phyloP scores from a whole-genome alignment of 2,888 invertebrate genomes.

The Thysanoteuthis rhombus region DNA sequence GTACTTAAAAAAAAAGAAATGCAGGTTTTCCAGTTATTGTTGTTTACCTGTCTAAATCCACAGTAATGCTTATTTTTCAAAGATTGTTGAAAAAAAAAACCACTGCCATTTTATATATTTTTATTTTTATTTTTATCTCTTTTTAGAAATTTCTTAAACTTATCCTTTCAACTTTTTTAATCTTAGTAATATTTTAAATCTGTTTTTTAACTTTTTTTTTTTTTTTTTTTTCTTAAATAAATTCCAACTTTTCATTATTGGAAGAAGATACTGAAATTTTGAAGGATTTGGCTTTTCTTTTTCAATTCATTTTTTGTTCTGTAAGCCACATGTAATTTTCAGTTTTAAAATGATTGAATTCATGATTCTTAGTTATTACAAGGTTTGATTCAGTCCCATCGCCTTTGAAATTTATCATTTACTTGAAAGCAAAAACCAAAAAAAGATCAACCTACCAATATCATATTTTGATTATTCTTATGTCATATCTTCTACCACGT shows the following conservation, averaged over 20 bases:
- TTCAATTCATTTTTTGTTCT: too few species aligned
- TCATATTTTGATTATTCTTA: not conserved
- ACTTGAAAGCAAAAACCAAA: not conserved
- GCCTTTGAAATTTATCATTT: not conserved
- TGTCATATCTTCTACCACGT: not conserved
- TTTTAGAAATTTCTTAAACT: not conserved
- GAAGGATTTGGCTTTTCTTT: too few species aligned
- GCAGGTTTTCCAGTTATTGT: too few species aligned
- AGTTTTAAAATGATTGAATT: not conserved
- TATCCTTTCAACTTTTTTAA: too few species aligned
- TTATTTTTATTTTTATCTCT: not conserved
- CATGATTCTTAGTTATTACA: not conserved
- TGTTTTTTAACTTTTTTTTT: not conserved
- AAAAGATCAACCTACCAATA: not conserved
- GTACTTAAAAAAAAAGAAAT: too few species aligned
- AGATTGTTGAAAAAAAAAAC: not conserved
- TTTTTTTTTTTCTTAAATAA: too few species aligned
- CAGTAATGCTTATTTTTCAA: too few species aligned
- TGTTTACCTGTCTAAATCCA: too few species aligned
- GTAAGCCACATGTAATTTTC: not conserved
- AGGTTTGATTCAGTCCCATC: not conserved
- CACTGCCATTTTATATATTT: not conserved
- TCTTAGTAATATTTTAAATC: too few species aligned
- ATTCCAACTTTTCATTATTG: too few species aligned
- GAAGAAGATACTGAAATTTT: too few species aligned